Conservation (phyloP, 2,113 vertebrate species). For the Leucopsar rothschildi region DNA sequence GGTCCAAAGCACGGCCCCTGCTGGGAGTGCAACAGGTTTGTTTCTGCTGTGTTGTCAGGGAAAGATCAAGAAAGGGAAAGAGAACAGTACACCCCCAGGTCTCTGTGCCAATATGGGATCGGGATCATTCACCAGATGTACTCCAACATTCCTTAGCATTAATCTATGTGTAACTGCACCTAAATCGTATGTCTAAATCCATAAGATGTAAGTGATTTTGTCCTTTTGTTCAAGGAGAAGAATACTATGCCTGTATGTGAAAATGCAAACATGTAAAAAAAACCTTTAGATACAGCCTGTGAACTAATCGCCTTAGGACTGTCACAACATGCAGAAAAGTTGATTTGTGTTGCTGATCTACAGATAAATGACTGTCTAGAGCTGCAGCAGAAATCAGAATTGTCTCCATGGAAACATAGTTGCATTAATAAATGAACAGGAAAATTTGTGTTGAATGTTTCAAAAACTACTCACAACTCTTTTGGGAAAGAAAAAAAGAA, state of each 20-base stretch:
- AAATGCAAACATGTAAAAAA: not conserved
- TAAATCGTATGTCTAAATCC: not conserved
- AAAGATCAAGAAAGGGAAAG: not conserved
- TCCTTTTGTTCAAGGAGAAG: not conserved
- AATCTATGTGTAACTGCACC: not conserved
- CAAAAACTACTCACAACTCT: not conserved
- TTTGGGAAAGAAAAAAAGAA: not conserved
- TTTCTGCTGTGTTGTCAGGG: not conserved
- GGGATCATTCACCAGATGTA: not conserved
- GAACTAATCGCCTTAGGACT: not conserved
- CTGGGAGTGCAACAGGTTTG: not conserved
- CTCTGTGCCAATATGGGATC: not conserved
- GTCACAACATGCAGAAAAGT: constrained; percentile 12
- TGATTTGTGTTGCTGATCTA: constrained; percentile 21
- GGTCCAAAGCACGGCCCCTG: not conserved
- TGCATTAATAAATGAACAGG: constrained; percentile 18
- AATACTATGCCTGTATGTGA: not conserved
- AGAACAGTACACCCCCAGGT: not conserved
- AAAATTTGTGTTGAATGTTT: constrained; percentile 13
- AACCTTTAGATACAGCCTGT: not conserved
- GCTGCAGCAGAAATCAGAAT: not conserved
- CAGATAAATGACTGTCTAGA: constrained; percentile 5
- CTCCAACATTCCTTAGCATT: not conserved
- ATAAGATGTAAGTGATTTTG: not conserved
- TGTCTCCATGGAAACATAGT: constrained; percentile 41